Base-by-base conservation (phyloP, 2,888 invertebrate species). In the Diplazon laetatorius region DNA sequence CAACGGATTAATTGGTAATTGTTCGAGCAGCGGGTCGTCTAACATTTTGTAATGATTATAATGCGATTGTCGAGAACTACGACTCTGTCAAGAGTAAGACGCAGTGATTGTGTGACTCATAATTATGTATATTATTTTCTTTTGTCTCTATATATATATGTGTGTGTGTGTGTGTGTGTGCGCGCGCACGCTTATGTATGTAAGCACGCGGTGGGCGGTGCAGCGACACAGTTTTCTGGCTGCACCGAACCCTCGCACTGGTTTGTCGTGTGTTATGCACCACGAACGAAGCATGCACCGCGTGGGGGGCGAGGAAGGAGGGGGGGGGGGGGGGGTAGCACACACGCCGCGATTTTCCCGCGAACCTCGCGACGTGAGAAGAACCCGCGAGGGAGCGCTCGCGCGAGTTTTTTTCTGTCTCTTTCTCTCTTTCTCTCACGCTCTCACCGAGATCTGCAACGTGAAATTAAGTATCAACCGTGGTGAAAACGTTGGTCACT, bases 401-500 rank as follows among this genome's bases (percentile, higher is more conserved):
- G 12, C 50, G 12, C 44, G n/a, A n/a, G n/a, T n/a, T n/a, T n/a
- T n/a, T 30, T 6, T 30, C 30, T 30, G 6, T 30, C 30, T 30
- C 30, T 30, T 6, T 30, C 30, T 30, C 30, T 30, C 30, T 5
- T 6, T 30, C 30, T 30, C 30, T 30, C 30, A 5, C 6, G 30
- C 6, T 30, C 30, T 30, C 16, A 59, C 63, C 66, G 50, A 66
- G 62, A 62, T 60, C 71, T 52, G n/a, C 57, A 10, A n/a, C 80
- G 77, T 76, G 72, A 68, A 70, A 70, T 71, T 69, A 48, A 30
- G 59, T 80, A 80, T 48, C 22, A 65, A 48, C 80, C 81, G 66
- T 35, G 65, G 80, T 77, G 72, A 82, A 82, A 82, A 82, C 82
- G 62, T 82, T 65, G 57, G 71, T n/a, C 75, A 35, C 66, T 68